A percentile compares a stretch with the other conserved stretches of the same genome.
Evolutionary conservation across 1,140 invertebrate genomes (phyloP).

Genomic region (Tribolium castaneum): DNA sequence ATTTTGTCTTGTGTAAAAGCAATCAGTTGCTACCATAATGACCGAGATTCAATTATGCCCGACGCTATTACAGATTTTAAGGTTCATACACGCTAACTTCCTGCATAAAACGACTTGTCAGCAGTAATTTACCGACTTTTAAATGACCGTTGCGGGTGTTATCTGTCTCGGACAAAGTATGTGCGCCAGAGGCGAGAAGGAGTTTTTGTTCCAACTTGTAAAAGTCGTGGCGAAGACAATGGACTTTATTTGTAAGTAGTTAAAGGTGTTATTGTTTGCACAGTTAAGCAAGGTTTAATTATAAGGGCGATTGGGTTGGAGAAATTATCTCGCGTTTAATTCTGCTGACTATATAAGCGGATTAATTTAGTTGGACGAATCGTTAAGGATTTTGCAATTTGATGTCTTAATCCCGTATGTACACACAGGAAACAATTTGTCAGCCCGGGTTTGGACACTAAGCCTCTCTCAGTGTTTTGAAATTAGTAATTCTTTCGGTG

Average conservation of each 20-base stretch:
- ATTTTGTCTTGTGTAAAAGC: slow-evolving; percentile 7
- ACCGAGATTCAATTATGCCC: slow-evolving; percentile 3
- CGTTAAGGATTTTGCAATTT: neutral
- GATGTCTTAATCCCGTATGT: neutral
- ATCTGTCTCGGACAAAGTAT: neutral
- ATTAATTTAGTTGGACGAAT: slow-evolving; percentile 22
- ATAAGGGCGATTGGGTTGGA: neutral
- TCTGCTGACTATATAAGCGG: neutral
- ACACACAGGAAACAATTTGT: neutral
- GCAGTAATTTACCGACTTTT: slow-evolving; percentile 20
- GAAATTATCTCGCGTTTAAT: neutral
- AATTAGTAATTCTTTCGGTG: neutral
- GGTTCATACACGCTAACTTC: slow-evolving; percentile 6
- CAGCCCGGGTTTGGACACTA: neutral
- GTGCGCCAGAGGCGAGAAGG: neutral
- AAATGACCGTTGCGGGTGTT: slow-evolving; percentile 7
- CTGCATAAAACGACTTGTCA: slow-evolving; percentile 21
- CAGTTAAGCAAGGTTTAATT: neutral
- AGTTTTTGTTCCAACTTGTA: neutral
- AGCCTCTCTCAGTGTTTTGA: neutral
- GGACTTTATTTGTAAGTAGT: neutral
- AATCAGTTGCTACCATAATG: slow-evolving; percentile 2
- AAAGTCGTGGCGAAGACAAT: neutral
- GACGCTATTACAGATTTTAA: slow-evolving; percentile 18
- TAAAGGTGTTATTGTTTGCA: neutral